Evolutionary conservation across 2,888 invertebrate species (phyloP).

Genomic region (Megalurothrips usitatus): DNA sequence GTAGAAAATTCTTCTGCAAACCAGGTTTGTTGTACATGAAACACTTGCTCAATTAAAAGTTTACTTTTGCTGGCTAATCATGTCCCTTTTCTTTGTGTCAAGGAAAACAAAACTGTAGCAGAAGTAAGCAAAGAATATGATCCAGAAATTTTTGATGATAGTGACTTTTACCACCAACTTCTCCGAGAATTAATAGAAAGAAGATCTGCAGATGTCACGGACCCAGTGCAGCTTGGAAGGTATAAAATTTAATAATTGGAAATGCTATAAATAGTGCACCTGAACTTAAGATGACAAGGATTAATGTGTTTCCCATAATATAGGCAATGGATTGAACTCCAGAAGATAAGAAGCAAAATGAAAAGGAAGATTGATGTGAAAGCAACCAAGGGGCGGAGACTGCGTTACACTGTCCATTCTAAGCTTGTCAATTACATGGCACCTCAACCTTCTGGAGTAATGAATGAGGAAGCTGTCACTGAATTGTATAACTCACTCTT

Average conservation of each 20-base stretch:
- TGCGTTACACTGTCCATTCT: slow-evolving; percentile 79
- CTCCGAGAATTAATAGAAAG: slow-evolving; percentile 87
- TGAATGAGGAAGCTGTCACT: slow-evolving; percentile 73
- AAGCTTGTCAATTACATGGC: slow-evolving; percentile 90
- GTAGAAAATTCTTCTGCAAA: slow-evolving; percentile 32
- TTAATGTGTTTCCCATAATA: slow-evolving; percentile 36
- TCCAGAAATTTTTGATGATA: slow-evolving; percentile 89
- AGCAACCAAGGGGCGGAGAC: slow-evolving; percentile 90
- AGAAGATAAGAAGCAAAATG: slow-evolving; percentile 85
- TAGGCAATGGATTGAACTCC: slow-evolving; percentile 85
- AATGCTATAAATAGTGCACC: no score
- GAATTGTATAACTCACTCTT: slow-evolving; percentile 80
- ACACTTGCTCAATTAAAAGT: neutral
- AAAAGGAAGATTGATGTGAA: slow-evolving; percentile 89
- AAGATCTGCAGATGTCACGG: slow-evolving; percentile 76
- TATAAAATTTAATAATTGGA: slow-evolving; percentile 38
- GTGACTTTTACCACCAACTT: slow-evolving; percentile 94
- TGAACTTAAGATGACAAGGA: neutral
- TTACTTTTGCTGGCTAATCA: neutral
- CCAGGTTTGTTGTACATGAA: neutral
- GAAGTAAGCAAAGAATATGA: slow-evolving; percentile 55
- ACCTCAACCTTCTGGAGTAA: slow-evolving; percentile 59
- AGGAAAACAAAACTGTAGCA: slow-evolving; percentile 44
- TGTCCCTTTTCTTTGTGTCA: neutral
- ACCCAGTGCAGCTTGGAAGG: slow-evolving; percentile 76